phyloP scores from a whole-genome alignment of 2,797 vertebrate genomes.

The Danionella dracula region DNA sequence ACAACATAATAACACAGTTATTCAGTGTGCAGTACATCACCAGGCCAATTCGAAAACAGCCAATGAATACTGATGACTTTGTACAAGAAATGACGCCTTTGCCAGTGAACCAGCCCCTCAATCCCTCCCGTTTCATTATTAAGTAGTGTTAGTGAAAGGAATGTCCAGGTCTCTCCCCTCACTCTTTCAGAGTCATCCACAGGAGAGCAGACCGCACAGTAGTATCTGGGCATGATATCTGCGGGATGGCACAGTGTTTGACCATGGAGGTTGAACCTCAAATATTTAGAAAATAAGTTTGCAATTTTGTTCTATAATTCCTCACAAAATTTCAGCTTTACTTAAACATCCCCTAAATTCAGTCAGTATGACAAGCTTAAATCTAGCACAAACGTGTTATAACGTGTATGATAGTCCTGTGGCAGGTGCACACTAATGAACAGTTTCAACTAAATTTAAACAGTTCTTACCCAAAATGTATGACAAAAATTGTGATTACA shows the following conservation, averaged over 20 bases:
- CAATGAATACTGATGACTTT: conserved; percentile 59
- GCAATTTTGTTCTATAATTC: conserved; percentile 33
- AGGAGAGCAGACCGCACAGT: conserved; percentile 52
- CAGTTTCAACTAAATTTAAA: conserved; percentile 15
- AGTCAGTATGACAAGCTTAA: conserved; percentile 72
- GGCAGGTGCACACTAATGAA: conserved; percentile 14
- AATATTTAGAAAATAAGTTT: conserved; percentile 38
- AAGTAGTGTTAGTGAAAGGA: conserved; percentile 34
- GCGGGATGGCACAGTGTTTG: conserved; percentile 73
- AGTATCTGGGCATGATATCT: conserved; percentile 63
- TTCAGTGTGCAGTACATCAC: background rate
- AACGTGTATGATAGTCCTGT: conserved; percentile 3
- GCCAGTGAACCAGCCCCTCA: conserved; percentile 41
- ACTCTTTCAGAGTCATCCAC: conserved; percentile 18
- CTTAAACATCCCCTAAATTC: conserved; percentile 54
- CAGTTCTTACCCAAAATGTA: conserved; percentile 5
- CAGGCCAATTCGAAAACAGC: background rate
- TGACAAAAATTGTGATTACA: conserved; percentile 4
- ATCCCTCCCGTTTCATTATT: conserved; percentile 47
- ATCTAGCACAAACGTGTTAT: conserved; percentile 39
- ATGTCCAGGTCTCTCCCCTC: conserved; percentile 31
- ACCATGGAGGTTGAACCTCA: conserved; percentile 60
- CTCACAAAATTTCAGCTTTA: conserved; percentile 42
- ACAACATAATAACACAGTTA: conserved; percentile 85
- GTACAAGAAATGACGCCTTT: conserved; percentile 78